phyloP scores from a whole-genome alignment of 2,797 vertebrate genomes.

The Odontamblyopus lacepedii region DNA sequence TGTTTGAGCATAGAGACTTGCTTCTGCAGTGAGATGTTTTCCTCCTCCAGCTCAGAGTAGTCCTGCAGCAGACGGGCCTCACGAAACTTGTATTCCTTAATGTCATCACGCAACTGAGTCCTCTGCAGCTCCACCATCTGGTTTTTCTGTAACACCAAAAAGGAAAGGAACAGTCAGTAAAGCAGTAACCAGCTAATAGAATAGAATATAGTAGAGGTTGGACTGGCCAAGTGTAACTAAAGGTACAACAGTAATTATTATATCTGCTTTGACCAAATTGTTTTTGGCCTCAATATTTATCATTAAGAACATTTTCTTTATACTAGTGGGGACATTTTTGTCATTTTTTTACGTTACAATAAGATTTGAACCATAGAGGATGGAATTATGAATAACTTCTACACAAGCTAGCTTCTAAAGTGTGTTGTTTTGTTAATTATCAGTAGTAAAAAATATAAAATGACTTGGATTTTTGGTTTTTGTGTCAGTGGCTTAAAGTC shows the following conservation, averaged over 20 bases:
- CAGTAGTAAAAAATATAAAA: no score
- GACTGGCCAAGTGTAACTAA: constrained; percentile 8
- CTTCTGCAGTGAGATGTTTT: constrained; percentile 98
- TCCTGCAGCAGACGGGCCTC: constrained; percentile 95
- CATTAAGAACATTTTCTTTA: background rate
- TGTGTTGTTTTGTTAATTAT: no score
- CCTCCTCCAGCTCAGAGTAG: constrained; percentile 96
- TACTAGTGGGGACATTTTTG: no score
- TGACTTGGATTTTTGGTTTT: no score
- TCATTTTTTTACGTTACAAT: no score
- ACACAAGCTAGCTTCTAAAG: no score
- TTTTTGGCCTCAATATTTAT: no score
- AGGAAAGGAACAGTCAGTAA: constrained; percentile 31
- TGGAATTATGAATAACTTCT: no score
- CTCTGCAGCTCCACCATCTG: constrained; percentile 93
- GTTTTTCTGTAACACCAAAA: constrained; percentile 76
- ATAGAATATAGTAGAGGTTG: constrained; percentile 21
- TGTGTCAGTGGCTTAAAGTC: no score
- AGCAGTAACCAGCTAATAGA: background rate
- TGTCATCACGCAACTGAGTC: constrained; percentile 90
- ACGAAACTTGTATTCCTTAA: constrained; percentile 97
- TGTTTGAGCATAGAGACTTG: constrained; percentile 94
- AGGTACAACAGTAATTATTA: no score
- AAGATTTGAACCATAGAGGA: no score
- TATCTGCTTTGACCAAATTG: no score